Conservation (phyloP, 2,113 vertebrate species). For the Micromys minutus region DNA sequence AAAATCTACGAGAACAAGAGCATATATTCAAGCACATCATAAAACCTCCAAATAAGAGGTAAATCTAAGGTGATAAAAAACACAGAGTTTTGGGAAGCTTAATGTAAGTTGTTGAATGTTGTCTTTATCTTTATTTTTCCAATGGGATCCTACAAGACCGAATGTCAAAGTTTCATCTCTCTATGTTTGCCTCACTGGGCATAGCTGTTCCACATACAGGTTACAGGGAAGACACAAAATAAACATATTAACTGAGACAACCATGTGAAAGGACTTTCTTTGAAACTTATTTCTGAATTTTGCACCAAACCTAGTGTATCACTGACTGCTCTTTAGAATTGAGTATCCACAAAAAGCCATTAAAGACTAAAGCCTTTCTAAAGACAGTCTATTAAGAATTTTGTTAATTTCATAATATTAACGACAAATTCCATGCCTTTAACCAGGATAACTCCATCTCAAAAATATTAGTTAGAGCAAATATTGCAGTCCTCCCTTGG, state of each 20-base stretch:
- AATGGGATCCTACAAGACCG: background rate
- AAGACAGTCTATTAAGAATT: background rate
- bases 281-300: constrained; percentile 53
- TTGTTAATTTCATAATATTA: background rate
- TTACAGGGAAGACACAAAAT: background rate
- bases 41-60: background rate
- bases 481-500: background rate
- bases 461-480: background rate
- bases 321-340: background rate
- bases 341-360: background rate
- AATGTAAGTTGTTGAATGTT: constrained; percentile 1
- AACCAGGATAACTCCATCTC: background rate
- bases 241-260: background rate
- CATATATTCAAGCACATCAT: background rate
- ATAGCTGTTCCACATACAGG: background rate
- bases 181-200: background rate
- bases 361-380: background rate
- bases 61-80: background rate
- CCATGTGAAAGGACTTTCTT: background rate
- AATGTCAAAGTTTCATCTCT: background rate
- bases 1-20: background rate
- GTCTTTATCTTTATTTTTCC: background rate
- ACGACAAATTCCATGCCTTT: background rate
- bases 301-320: background rate
- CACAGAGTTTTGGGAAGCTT: background rate